A percentile compares a stretch with the other conserved stretches of the same genome.
Evolutionary conservation across 2,797 vertebrate genomes (phyloP).

Genomic region (Tamandua tetradactyla): DNA sequence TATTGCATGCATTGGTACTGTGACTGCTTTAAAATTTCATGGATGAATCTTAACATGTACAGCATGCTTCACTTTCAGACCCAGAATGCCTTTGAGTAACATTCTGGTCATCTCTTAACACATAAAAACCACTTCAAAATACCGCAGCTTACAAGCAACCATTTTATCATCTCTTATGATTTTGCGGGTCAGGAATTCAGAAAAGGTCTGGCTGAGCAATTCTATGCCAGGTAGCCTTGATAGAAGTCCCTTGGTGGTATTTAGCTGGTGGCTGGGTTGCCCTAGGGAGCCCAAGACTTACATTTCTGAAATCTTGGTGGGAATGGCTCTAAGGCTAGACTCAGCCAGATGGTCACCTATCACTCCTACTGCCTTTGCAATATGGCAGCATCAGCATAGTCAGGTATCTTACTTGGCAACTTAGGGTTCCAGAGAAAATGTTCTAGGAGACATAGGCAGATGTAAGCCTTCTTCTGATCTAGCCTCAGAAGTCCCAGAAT

Average conservation of each 20-base stretch:
- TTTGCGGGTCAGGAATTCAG: background rate
- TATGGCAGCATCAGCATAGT: background rate
- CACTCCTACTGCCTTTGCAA: background rate
- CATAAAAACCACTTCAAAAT: background rate
- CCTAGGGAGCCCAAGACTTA: background rate
- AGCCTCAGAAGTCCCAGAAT: background rate
- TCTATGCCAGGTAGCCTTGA: background rate
- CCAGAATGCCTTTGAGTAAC: background rate
- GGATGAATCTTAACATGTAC: background rate
- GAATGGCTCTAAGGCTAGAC: background rate
- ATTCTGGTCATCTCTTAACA: background rate
- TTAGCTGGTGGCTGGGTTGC: background rate
- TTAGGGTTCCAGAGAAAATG: background rate
- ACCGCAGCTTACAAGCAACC: background rate
- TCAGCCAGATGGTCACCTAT: background rate
- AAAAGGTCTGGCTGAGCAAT: background rate
- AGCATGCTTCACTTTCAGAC: background rate
- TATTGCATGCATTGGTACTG: background rate
- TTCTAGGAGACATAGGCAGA: background rate
- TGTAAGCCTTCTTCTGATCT: background rate
- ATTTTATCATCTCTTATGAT: background rate
- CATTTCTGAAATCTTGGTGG: background rate
- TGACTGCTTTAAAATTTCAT: conserved; percentile 52
- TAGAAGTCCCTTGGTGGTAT: background rate
- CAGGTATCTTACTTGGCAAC: background rate